Evolutionary conservation across 2,113 vertebrate species (phyloP), one percentile per base, ranked within the genome.

Genomic region (Genyomyrus donnyi): DNA sequence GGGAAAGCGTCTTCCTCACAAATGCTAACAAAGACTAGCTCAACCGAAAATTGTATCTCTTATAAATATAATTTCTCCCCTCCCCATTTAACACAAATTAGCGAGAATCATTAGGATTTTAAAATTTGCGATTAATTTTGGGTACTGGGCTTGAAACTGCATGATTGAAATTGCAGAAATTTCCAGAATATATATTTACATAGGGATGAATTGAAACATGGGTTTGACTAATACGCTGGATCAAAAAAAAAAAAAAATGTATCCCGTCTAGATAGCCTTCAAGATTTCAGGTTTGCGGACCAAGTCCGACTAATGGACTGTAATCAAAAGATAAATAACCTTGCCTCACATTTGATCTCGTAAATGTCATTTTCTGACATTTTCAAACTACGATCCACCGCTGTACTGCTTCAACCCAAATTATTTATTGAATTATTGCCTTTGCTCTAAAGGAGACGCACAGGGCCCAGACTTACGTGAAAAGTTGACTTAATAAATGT

Each of bases 321-420:
- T 19, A 45, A 0, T n/a, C 52, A 31, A 77, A 45, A 31, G 86
- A 39, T 52, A 83, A 1, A 9, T 70, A 87, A 52, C 5, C 2
- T 45, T 0, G 7, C 91, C 53, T 48, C n/a, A 13, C 39, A 45
- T 89, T 90, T 80, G 5, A 88, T 15, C 42, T 58, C 11, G 27
- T 11, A 89, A 92, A 48, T 84, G 88, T 66, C 88, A 88, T 70
- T 89, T 85, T 56, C 50, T 85, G 83, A 49, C 2, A 88, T 88
- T 52, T 42, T 42, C 27, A 2, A 31, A 35, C 83, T 85, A 49
- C 3, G 46, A 70, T 50, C 21, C 27, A 46, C 6, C 56, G 50
- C 48, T 90, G 70, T 49, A 88, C 27, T 15, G 89, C 46, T 88
- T 46, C 83, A 91, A 52, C 86, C 48, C 1, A 80, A 42, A 80